Conservation (phyloP, 2,888 invertebrate genomes). For the Yponomeuta malinellus region DNA sequence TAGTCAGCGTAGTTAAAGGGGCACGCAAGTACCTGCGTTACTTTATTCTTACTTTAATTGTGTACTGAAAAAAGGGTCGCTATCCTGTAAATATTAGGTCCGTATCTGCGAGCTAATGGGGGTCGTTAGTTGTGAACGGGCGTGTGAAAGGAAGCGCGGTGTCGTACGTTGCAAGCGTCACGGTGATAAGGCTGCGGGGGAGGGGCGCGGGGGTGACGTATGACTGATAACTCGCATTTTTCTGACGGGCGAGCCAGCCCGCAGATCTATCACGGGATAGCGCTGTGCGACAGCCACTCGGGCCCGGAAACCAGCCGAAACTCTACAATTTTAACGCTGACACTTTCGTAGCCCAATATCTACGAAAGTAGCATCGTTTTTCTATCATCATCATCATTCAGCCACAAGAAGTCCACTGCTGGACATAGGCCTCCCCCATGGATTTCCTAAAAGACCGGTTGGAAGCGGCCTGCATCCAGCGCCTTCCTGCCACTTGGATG, state of each 20-base stretch:
- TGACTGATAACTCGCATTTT: conserved; percentile 8
- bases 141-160: conserved; percentile 1
- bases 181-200: neutral
- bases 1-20: neutral
- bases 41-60: neutral
- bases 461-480: too few species aligned
- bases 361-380: too few species aligned
- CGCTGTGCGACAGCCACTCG: neutral
- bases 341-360: neutral
- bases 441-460: too few species aligned
- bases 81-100: neutral
- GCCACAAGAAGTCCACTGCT: too few species aligned
- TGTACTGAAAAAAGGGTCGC: neutral
- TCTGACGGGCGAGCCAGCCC: conserved; percentile 1
- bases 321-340: neutral
- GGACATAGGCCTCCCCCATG: too few species aligned
- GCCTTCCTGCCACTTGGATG: too few species aligned
- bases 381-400: too few species aligned
- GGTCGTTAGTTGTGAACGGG: neutral
- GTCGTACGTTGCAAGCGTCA: neutral
- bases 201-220: neutral
- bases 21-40: neutral
- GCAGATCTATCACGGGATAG: conserved; percentile 1
- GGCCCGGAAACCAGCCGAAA: neutral
- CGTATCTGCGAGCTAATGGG: neutral